Conservation (phyloP, 2,113 vertebrate species). For the Odontesthes bonariensis region DNA sequence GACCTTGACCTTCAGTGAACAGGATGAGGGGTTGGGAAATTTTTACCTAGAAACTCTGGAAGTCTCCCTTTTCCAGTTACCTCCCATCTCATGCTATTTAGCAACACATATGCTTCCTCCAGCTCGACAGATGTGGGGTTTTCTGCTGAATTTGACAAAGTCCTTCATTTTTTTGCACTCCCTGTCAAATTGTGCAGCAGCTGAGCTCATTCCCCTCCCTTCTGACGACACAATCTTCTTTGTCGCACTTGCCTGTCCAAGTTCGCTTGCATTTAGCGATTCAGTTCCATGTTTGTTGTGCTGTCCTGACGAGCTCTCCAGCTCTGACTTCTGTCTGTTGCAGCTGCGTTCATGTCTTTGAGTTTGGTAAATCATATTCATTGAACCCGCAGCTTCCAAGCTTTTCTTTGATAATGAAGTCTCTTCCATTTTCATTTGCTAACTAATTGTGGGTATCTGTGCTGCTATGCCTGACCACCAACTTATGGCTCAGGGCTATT, state of each 20-base stretch:
- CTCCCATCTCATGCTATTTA: background rate
- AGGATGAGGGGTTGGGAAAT: background rate
- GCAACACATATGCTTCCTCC: background rate
- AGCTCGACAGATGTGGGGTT: conserved; percentile 26
- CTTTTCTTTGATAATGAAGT: background rate
- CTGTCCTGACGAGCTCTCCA: conserved; percentile 1
- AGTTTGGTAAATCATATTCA: background rate
- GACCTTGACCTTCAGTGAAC: conserved; percentile 5
- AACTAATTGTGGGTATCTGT: too few species aligned
- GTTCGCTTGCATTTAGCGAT: conserved; percentile 22
- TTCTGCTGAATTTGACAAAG: conserved; percentile 24
- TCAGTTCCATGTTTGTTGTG: conserved; percentile 1
- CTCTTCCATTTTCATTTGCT: too few species aligned
- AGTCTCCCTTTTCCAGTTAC: conserved; percentile 4
- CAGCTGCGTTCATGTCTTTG: background rate
- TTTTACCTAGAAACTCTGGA: background rate
- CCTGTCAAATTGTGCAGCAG: conserved; percentile 17
- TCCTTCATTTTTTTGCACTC: conserved; percentile 16
- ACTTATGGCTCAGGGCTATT: too few species aligned
- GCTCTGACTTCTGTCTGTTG: conserved; percentile 11
- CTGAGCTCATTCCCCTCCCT: conserved; percentile 20
- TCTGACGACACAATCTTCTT: conserved; percentile 37
- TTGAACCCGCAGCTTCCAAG: background rate
- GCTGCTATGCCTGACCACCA: too few species aligned
- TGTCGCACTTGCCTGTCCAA: conserved; percentile 24